These are phyloP conservation scores for Drosophila bocqueti DNA, from an alignment of 1,140 invertebrate species.

Conservation along the genomic window DNA sequence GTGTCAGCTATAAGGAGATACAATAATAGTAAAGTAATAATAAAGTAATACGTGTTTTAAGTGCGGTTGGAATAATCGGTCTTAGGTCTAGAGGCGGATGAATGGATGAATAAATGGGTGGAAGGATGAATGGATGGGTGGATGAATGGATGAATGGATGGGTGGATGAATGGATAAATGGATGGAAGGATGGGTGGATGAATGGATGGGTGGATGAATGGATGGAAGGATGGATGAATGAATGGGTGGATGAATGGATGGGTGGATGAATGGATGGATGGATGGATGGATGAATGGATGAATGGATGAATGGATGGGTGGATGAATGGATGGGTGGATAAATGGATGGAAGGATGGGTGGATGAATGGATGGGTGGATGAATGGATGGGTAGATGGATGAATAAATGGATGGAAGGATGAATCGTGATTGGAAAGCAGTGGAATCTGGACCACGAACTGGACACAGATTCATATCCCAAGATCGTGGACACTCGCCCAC, in stretches of 20 bases:
- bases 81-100: constrained; percentile 4
- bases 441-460: background rate
- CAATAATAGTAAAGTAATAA: constrained; percentile 54
- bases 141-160: no score
- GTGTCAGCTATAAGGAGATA: constrained; percentile 63
- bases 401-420: background rate
- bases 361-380: no score
- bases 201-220: no score
- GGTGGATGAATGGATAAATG: no score
- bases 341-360: no score
- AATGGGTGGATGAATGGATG: background rate
- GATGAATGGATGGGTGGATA: no score
- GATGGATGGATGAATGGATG: background rate
- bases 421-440: background rate
- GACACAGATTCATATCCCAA: background rate
- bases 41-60: constrained; percentile 22
- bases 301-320: no score
- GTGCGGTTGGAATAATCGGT: constrained; percentile 16
- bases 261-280: no score
- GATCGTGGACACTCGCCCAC: background rate
- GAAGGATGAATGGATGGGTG: background rate
- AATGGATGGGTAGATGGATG: background rate
- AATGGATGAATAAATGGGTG: background rate
- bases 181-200: no score
- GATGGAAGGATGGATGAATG: no score